Evolutionary conservation across 23 tunicate species (phyloP).

Genomic region (Clavelina lepadiformis): DNA sequence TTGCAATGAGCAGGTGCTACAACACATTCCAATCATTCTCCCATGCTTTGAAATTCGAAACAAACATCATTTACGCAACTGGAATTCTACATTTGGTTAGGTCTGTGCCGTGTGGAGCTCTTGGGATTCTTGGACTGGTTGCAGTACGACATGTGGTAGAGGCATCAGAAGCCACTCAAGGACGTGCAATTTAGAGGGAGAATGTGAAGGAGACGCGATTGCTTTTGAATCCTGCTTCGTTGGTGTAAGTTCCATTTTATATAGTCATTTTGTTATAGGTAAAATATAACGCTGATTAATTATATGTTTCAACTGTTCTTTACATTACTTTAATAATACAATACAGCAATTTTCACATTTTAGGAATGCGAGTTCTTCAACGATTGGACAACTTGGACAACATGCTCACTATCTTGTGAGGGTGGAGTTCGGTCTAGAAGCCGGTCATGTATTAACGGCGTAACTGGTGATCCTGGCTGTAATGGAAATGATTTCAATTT

Average conservation of each 20-base stretch:
- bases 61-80: too few relatives aligned
- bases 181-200: slow-evolving; percentile 27
- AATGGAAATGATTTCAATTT: slow-evolving; percentile 18
- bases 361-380: slow-evolving; percentile 57
- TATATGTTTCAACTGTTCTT: too few relatives aligned
- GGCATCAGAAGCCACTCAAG: slow-evolving; percentile 38
- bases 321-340: not conserved
- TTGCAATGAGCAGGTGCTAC: slow-evolving; percentile 12
- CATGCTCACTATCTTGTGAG: slow-evolving; percentile 36
- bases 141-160: slow-evolving; percentile 46
- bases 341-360: not conserved
- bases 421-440: slow-evolving; percentile 6
- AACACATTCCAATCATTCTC: too few relatives aligned
- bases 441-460: slow-evolving; percentile 31
- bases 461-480: slow-evolving; percentile 34
- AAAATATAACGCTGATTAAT: too few relatives aligned
- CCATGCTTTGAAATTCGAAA: too few relatives aligned
- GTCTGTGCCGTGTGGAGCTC: slow-evolving; percentile 41
- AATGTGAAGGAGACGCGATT: slow-evolving; percentile 27
- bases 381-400: slow-evolving; percentile 53
- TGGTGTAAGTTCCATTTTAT: slow-evolving; percentile 29
- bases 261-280: too few relatives aligned
- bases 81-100: too few relatives aligned
- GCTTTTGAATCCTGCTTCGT: slow-evolving; percentile 16
- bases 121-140: slow-evolving; percentile 44